A percentile compares a stretch with the other conserved stretches of the same genome.
Evolutionary conservation across 2,888 invertebrate species (phyloP).

Genomic region (Euplagia quadripunctaria): DNA sequence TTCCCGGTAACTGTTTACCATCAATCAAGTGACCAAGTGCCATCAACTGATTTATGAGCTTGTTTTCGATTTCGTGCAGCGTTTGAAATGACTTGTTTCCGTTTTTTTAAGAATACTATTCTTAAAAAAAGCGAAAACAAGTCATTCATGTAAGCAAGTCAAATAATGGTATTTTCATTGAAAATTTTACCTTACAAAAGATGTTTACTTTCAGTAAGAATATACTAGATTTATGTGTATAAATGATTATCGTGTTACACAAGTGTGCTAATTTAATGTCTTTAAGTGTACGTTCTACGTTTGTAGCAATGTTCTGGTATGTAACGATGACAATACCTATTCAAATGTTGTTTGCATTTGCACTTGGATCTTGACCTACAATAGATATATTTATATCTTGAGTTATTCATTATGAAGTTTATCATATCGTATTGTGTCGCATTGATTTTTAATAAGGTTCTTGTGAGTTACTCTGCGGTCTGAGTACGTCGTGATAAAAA

Average conservation of each 20-base stretch:
- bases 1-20: background rate
- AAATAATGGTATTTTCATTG: background rate
- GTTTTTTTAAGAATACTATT: too few relatives aligned
- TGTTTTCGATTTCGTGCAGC: too few relatives aligned
- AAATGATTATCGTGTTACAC: background rate
- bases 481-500: background rate
- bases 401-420: background rate
- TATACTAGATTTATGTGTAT: background rate
- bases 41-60: background rate
- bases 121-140: too few relatives aligned
- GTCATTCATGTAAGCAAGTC: too few relatives aligned
- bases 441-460: background rate
- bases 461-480: background rate
- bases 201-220: background rate
- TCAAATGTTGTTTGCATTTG: conserved; percentile 2
- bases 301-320: background rate
- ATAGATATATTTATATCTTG: background rate
- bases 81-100: background rate
- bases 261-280: background rate
- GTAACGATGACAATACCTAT: background rate
- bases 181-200: background rate
- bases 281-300: background rate
- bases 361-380: background rate
- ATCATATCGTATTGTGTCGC: background rate
- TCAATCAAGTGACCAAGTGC: too few relatives aligned